Evolutionary conservation across 2,113 vertebrate species (phyloP), one percentile per base, ranked within the genome.

Genomic region (Phrynosoma blainvillii): DNA sequence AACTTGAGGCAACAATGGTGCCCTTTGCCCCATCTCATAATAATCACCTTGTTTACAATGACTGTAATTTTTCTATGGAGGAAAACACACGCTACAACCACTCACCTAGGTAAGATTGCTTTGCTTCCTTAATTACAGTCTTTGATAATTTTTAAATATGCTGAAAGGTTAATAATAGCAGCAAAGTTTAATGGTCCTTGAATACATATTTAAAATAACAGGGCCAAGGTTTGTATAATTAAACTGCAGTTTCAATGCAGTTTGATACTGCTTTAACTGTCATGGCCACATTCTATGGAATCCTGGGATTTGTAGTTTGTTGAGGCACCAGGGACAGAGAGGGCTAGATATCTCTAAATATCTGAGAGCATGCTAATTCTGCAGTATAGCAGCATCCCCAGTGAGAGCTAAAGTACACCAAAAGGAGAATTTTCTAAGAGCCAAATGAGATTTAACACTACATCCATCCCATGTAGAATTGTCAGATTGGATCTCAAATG

Each of bases 141-240:
- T 40, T 75, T 14, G 40, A 68, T 68, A 30, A 8, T 16, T 30
- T 68, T 30, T 70, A 30, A 36, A 68, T 40, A 23, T 10, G 42
- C 9, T 3, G 16, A 42, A 42, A 71, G 5, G n/a, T 13, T 11
- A 1, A 71, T 77, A 85, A n/a, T 77, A 77, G 10, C 20, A 65
- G 74, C 74, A 30, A 85, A 47, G 14, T 76, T 76, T 66, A 23
- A 13, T 52, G 68, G 3, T n/a, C 36, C 42, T 52, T 20, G 27
- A 71, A 71, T 84, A 30, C 16, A 66, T n/a, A 71, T 71, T 84
- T 71, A n/a, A 77, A 85, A 36, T 36, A 85, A 21, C 74, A 78
- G 47, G 9, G 66, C 25, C 42, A 18, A 77, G 56, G 56, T 36
- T 36, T 36, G 36, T 36, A 36, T 36, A 36, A 36, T 36, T 36